Conservation (phyloP, 2,797 vertebrate species). For the Artibeus lituratus region DNA sequence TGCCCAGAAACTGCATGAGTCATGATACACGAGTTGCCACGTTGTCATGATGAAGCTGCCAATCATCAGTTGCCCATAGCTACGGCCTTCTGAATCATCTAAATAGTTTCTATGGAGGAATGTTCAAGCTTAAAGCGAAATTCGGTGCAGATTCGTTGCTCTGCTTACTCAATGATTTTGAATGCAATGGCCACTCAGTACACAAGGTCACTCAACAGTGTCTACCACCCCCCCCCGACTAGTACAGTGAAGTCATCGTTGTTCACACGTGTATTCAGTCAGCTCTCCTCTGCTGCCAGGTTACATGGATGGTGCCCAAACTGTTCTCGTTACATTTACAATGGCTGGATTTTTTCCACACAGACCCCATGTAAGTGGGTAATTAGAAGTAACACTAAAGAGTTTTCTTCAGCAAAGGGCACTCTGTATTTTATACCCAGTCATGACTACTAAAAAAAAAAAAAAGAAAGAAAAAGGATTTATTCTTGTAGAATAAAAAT, state of each 20-base stretch:
- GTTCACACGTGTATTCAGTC: not conserved
- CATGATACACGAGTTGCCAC: no score
- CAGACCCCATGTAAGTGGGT: not conserved
- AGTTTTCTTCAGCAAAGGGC: not conserved
- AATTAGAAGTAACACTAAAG: not conserved
- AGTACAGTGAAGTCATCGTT: not conserved
- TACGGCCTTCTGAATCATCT: not conserved
- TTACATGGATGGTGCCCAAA: not conserved
- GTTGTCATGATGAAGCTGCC: not conserved
- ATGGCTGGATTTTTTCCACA: not conserved
- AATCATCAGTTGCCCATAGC: not conserved
- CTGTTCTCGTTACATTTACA: not conserved
- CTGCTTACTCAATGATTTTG: not conserved
- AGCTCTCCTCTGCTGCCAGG: not conserved
- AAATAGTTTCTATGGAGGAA: no score
- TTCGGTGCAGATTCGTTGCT: not conserved
- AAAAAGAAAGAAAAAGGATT: no score
- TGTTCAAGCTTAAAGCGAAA: not conserved
- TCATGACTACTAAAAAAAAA: not conserved
- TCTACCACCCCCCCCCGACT: not conserved
- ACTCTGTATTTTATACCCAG: not conserved
- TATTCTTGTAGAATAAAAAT: not conserved
- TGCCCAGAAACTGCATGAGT: not conserved
- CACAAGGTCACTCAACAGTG: not conserved
- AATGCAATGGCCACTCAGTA: not conserved